phyloP scores from a whole-genome alignment of 2,113 vertebrate genomes.

The Pollimyrus isidori region DNA sequence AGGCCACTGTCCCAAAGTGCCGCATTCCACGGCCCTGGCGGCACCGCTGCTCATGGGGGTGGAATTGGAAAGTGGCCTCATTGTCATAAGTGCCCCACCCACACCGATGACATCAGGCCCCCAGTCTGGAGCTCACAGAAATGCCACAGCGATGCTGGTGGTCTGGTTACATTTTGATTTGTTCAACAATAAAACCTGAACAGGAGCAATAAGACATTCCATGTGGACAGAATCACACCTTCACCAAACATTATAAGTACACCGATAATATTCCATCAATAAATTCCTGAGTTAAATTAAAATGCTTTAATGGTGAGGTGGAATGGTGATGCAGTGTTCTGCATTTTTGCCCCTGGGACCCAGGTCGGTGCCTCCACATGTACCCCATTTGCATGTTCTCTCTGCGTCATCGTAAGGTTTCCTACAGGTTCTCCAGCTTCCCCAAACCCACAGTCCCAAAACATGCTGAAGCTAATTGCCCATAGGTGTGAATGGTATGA shows the following conservation, averaged over 20 bases:
- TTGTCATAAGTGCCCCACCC: slow-evolving; percentile 16
- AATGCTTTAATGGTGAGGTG: neutral
- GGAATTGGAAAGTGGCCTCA: slow-evolving; percentile 50
- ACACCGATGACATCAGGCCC: slow-evolving; percentile 36
- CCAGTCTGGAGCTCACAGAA: slow-evolving; percentile 3
- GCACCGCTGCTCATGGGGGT: slow-evolving; percentile 20
- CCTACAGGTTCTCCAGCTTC: neutral
- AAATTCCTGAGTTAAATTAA: neutral
- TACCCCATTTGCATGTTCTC: neutral
- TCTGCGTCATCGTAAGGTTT: neutral
- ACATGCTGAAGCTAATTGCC: neutral
- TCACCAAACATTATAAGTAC: neutral
- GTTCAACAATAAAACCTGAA: neutral
- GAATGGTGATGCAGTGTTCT: neutral
- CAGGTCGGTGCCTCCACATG: neutral
- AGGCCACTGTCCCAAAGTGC: neutral
- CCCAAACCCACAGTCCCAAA: neutral
- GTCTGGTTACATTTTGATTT: neutral
- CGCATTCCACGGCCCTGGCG: slow-evolving; percentile 42
- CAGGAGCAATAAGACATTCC: neutral
- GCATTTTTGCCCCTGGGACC: neutral
- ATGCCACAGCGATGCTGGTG: neutral
- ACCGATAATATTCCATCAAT: neutral
- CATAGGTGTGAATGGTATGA: neutral
- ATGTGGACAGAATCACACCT: neutral